phyloP scores from a whole-genome alignment of 2,113 vertebrate genomes.

The Pontoporia blainvillei region DNA sequence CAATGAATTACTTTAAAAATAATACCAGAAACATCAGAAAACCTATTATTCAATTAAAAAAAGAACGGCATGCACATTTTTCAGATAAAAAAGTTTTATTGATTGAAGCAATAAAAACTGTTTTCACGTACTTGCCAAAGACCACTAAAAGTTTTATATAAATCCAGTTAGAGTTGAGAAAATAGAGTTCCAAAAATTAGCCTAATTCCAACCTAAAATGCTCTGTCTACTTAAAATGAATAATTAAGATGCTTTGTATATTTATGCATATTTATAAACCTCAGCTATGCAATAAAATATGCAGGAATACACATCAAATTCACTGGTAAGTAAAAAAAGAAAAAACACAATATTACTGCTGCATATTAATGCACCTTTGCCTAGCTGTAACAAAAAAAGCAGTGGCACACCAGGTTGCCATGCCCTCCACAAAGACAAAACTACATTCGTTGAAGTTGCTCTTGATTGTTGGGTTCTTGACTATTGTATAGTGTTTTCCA shows the following conservation, averaged over 20 bases:
- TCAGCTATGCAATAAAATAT: background rate
- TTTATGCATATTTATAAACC: background rate
- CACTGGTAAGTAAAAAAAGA: background rate
- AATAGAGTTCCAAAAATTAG: background rate
- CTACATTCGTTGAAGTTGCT: background rate
- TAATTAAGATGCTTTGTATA: background rate
- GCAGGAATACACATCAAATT: background rate
- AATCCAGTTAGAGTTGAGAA: background rate
- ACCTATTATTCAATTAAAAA: background rate
- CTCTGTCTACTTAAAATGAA: background rate
- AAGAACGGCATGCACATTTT: rapidly evolving
- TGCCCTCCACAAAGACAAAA: background rate
- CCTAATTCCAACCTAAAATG: background rate
- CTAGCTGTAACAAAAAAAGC: background rate
- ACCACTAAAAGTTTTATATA: background rate
- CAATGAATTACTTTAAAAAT: background rate
- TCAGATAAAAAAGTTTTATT: background rate
- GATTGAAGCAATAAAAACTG: background rate
- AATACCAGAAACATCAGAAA: background rate
- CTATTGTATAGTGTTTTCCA: background rate
- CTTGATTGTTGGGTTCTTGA: background rate
- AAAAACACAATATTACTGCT: background rate
- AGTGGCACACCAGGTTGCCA: background rate
- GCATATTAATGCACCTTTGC: background rate
- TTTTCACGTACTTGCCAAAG: background rate